These are phyloP conservation scores for Chesias legatella DNA, from an alignment of 2,888 invertebrate species.

Conservation along the genomic window DNA sequence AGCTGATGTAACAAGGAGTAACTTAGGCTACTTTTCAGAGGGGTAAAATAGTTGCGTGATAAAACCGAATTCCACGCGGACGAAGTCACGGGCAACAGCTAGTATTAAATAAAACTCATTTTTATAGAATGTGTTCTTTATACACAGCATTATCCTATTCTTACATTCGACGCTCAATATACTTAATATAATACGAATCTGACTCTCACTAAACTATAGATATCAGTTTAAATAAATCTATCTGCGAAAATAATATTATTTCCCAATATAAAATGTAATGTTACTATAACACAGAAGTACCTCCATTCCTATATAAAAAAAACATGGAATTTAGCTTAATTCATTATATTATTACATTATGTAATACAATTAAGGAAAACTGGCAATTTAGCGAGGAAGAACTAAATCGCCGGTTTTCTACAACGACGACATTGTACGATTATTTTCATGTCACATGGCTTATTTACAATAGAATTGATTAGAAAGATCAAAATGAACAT, in stretches of 20 bases:
- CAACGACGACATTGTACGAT: conserved; percentile 1
- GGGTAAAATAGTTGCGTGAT: too few relatives aligned
- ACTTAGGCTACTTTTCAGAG: too few relatives aligned
- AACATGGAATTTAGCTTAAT: conserved; percentile 54
- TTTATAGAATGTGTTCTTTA: conserved; percentile 73
- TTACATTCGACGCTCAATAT: conserved; percentile 59
- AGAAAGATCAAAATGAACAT: conserved; percentile 2
- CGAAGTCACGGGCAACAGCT: too few relatives aligned
- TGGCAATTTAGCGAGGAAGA: conserved; percentile 16
- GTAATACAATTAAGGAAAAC: conserved; percentile 23
- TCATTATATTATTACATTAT: conserved; percentile 42
- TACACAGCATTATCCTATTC: conserved; percentile 69
- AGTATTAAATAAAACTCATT: conserved; percentile 43
- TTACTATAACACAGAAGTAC: conserved; percentile 58
- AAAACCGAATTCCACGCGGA: too few relatives aligned
- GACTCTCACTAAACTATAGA: conserved; percentile 67
- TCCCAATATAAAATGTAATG: conserved; percentile 53
- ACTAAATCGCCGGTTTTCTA: conserved; percentile 29
- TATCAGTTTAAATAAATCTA: conserved; percentile 58
- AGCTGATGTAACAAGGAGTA: too few relatives aligned
- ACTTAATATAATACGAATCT: conserved; percentile 76
- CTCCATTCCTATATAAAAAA: conserved; percentile 46
- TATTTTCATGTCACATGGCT: conserved; percentile 47
- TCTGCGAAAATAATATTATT: conserved; percentile 60
- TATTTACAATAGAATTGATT: conserved; percentile 45